A percentile compares a stretch with the other conserved stretches of the same genome.
These are phyloP conservation scores for Aethes cnicana DNA, from an alignment of 2,888 invertebrate species.

Conservation along the genomic window DNA sequence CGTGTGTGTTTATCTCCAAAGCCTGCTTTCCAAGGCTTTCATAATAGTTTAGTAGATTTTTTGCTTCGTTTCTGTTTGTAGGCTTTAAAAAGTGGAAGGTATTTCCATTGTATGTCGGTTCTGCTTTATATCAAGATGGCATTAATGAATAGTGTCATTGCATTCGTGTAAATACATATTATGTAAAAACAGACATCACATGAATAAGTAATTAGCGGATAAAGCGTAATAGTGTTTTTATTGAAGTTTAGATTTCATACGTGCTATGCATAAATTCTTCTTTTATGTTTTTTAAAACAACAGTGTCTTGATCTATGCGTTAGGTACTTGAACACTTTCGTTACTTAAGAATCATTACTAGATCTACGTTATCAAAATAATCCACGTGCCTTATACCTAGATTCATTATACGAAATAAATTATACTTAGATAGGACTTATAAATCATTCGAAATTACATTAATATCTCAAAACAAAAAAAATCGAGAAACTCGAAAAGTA, in stretches of 20 bases:
- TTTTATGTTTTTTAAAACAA: slow-evolving; percentile 52
- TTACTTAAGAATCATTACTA: not conserved
- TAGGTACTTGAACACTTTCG: slow-evolving; percentile 33
- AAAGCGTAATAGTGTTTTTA: slow-evolving; percentile 36
- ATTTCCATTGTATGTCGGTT: no score
- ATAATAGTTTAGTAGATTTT: no score
- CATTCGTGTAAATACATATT: not conserved
- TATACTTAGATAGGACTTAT: no score
- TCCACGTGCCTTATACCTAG: no score
- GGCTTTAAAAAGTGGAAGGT: no score
- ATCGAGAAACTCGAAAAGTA: not conserved
- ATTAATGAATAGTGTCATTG: no score
- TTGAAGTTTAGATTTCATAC: slow-evolving; percentile 49
- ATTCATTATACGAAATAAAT: no score
- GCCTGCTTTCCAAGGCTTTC: no score
- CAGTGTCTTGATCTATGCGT: slow-evolving; percentile 53
- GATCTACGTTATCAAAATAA: no score
- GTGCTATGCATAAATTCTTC: slow-evolving; percentile 55
- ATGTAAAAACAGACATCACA: slow-evolving; percentile 4
- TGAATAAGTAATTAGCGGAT: not conserved
- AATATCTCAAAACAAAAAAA: not conserved
- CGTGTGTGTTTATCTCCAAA: not conserved
- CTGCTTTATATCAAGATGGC: no score
- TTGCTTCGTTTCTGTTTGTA: no score
- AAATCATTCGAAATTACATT: no score